These are phyloP conservation scores for Notoglanidium macrostoma DNA, from an alignment of 2,797 vertebrate genomes.

Conservation along the genomic window DNA sequence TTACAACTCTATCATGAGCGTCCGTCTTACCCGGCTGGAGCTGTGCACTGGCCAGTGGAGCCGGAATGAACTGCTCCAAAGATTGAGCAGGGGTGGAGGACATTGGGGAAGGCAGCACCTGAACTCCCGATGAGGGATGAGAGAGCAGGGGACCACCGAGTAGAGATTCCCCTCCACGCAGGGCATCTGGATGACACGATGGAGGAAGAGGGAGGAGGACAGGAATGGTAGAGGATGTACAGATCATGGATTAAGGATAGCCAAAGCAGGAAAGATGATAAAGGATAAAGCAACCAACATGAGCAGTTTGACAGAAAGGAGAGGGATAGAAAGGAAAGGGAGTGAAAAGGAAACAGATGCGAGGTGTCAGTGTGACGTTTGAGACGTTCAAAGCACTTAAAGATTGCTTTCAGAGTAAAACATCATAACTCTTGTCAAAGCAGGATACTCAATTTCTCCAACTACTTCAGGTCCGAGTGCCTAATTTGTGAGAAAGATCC, in stretches of 20 bases:
- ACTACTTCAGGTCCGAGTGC: not conserved
- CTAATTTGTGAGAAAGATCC: not conserved
- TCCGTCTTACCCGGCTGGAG: conserved; percentile 85
- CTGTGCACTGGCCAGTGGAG: conserved; percentile 78
- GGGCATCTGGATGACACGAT: conserved; percentile 79
- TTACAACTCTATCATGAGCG: not conserved
- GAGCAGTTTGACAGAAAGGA: not conserved
- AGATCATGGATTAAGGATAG: not conserved
- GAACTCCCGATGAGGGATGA: conserved; percentile 81
- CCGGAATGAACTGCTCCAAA: conserved; percentile 82
- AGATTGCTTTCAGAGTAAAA: not conserved
- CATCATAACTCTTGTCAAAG: not conserved
- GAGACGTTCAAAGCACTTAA: not conserved
- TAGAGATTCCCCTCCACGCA: conserved; percentile 88
- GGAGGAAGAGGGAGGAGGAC: conserved; percentile 54
- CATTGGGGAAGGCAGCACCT: conserved; percentile 81
- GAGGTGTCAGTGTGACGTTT: conserved; percentile 23
- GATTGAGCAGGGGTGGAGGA: conserved; percentile 78
- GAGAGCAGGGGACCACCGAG: conserved; percentile 91
- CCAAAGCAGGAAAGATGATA: conserved; percentile 31
- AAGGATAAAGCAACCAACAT: not conserved
- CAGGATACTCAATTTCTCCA: not conserved
- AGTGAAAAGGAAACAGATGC: conserved; percentile 5
- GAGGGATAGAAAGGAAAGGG: not conserved
- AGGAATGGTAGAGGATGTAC: conserved; percentile 1